Evolutionary conservation across 37 sponge, comb jelly and placozoan species (phyloP).

Genomic region (Axinella damicornis): DNA sequence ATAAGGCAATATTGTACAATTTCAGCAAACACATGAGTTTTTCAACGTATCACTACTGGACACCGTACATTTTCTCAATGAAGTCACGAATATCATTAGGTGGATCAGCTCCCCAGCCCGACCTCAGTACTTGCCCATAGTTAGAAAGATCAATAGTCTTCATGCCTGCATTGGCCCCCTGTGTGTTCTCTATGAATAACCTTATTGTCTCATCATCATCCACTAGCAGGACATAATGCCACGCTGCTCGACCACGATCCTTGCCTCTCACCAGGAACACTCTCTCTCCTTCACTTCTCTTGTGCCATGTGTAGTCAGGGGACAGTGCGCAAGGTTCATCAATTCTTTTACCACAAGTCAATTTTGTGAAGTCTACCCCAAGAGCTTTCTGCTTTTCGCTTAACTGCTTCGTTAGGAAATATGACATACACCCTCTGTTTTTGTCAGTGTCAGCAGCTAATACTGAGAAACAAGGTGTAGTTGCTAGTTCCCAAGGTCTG

Average conservation of each 20-base stretch:
- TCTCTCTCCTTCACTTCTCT: neutral
- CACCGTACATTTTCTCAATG: neutral
- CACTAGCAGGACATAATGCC: constrained; percentile 78
- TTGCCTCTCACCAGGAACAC: constrained; percentile 43
- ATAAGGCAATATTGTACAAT: no score
- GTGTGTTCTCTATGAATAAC: constrained; percentile 21
- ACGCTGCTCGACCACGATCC: constrained; percentile 56
- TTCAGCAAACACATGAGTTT: no score
- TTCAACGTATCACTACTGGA: no score
- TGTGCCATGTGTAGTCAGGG: constrained; percentile 27
- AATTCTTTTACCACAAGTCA: constrained; percentile 22
- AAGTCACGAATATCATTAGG: constrained; percentile 35
- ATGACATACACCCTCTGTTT: neutral
- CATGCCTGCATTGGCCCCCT: neutral
- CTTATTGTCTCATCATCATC: constrained; percentile 48
- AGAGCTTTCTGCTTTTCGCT: constrained; percentile 7
- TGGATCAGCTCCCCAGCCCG: constrained; percentile 63
- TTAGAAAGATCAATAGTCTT: constrained; percentile 44
- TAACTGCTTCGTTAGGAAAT: neutral
- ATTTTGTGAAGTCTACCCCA: constrained; percentile 27
- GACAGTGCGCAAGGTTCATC: constrained; percentile 7
- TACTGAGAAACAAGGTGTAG: neutral
- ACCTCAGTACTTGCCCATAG: constrained; percentile 51
- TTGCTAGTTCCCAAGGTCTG: constrained; percentile 34
- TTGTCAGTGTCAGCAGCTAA: neutral